Conservation (phyloP, 1,140 invertebrate species). For the Drosophila arizonae region DNA sequence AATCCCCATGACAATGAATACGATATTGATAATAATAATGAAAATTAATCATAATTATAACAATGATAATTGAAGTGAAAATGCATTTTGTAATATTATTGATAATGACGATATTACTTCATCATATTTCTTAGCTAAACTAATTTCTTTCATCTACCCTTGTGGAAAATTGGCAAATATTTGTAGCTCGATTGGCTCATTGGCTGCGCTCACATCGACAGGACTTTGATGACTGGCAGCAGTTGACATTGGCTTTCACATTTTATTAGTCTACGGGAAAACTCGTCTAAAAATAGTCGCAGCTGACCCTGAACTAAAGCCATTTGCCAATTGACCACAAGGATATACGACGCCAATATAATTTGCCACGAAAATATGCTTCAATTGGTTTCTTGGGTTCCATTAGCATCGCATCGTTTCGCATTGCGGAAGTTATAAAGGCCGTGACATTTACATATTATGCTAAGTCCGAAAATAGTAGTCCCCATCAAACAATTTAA, state of each 20-base stretch:
- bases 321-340: conserved; percentile 21
- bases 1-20: no score
- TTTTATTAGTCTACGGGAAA: conserved; percentile 48
- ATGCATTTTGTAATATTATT: no score
- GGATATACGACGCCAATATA: conserved; percentile 32
- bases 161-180: conserved; percentile 44
- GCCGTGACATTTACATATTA: conserved; percentile 56
- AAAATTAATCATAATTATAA: no score
- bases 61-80: no score
- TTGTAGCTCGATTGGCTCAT: conserved; percentile 52
- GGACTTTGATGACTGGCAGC: conserved; percentile 21
- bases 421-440: conserved; percentile 43
- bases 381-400: neutral
- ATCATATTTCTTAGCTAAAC: neutral
- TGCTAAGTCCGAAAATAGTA: conserved; percentile 55
- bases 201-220: conserved; percentile 22
- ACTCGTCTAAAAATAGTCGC: conserved; percentile 57
- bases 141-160: conserved; percentile 23
- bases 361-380: conserved; percentile 21
- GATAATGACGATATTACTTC: no score
- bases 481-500: conserved; percentile 71
- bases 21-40: no score
- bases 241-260: conserved; percentile 17
- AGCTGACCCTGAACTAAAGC: conserved; percentile 43
- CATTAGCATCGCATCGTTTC: conserved; percentile 22